These are phyloP conservation scores for Rhagoletis pomonella DNA, from an alignment of 1,140 invertebrate species.

Conservation along the genomic window DNA sequence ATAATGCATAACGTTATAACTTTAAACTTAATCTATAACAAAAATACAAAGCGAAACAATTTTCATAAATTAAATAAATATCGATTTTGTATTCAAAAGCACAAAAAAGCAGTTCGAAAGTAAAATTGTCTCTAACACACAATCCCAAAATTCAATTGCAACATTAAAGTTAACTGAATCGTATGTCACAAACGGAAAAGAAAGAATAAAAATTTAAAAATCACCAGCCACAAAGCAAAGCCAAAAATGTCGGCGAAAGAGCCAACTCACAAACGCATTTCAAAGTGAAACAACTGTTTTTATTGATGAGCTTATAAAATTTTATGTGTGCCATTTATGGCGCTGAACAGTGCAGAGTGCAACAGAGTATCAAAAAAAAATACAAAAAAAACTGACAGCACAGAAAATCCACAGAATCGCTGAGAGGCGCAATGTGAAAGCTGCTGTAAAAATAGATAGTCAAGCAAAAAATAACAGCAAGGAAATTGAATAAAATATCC, in stretches of 20 bases:
- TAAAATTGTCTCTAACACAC: background rate
- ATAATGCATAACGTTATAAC: background rate
- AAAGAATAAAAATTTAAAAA: background rate
- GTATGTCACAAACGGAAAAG: background rate
- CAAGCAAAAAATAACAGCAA: slow-evolving; percentile 18
- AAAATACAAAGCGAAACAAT: slow-evolving; percentile 4
- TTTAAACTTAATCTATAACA: background rate
- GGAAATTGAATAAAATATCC: slow-evolving; percentile 39
- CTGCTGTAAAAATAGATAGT: slow-evolving; percentile 33
- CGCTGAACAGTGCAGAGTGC: background rate
- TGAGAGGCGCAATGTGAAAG: background rate
- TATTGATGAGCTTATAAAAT: slow-evolving; percentile 53
- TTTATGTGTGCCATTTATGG: slow-evolving; percentile 49
- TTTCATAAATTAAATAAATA: slow-evolving; percentile 38
- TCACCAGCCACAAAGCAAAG: background rate
- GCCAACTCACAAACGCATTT: slow-evolving; percentile 18
- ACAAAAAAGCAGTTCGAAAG: slow-evolving; percentile 13
- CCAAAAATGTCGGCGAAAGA: background rate
- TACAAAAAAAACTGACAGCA: background rate
- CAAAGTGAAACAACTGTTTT: slow-evolving; percentile 47
- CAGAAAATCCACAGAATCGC: background rate
- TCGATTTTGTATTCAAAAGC: slow-evolving; percentile 30
- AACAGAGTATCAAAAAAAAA: background rate
- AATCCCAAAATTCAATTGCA: slow-evolving; percentile 29
- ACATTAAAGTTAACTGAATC: slow-evolving; percentile 45